Base-by-base conservation (phyloP, 1,140 invertebrate genomes). In the Listronotus bonariensis region DNA sequence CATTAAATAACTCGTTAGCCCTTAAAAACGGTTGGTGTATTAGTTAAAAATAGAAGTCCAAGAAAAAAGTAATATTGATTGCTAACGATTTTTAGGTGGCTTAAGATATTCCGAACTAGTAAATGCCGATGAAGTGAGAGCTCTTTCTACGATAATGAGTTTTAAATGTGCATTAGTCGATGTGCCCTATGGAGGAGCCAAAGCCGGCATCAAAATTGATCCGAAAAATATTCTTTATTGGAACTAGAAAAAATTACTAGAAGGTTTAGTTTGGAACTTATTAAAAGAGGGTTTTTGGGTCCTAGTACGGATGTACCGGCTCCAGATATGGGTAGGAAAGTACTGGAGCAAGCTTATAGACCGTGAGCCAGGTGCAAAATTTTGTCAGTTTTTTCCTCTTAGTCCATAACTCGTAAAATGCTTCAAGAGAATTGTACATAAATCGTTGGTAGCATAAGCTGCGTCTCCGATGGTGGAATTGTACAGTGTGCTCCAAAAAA, bases 221-320 rank as follows among this genome's bases (percentile, higher is more conserved):
- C 97, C 96, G 11, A 92, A 91, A 86, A 89, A 54, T 99, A 98
- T 80, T 95, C 93, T 20, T 95, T 96, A 76, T 89, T 91, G 78
- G 97, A 99, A 80, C 82, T 99, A 59, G 97, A 99, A 81, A 98
- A 97, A 82, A 99, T 99, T 75, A 99, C 97, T 0, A 85, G 97
- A 60, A 87, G 97, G 64, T 97, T 99, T 80, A 92, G 97, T 11
- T 87, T 99, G 40, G 96, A 99, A 78, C 84, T 99, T 70, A 93
- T 96, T 56, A 99, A 99, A 84, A 99, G 99, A 79, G 96, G 96
- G 0, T 62, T 57, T 14, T 51, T 76, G 92, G 92, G 93, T 76
- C 96, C 96, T 68, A 95, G 94, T 67, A 89, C 97, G 54, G 96
- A 99, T 84, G 96, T 99, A 9, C 96, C 96, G 40, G 97, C 97